phyloP scores from a whole-genome alignment of 1,140 invertebrate genomes.

The Drosophila sulfurigaster region DNA sequence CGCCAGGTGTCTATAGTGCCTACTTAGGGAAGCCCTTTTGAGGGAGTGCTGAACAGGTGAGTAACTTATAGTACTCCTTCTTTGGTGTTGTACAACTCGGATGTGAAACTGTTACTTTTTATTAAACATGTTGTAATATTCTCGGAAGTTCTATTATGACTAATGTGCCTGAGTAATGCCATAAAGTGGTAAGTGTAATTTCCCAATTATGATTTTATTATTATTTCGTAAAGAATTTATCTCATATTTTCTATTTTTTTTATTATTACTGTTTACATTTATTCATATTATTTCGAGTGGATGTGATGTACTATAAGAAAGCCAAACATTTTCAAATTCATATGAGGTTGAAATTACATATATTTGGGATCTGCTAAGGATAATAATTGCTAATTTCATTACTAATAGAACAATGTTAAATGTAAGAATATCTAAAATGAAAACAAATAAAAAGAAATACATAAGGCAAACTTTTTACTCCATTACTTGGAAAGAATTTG shows the following conservation, averaged over 20 bases:
- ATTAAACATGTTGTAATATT: neutral
- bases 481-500: neutral
- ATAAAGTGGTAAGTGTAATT: neutral
- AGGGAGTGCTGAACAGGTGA: neutral
- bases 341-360: too few relatives aligned
- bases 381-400: too few relatives aligned
- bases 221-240: too few relatives aligned
- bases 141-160: neutral
- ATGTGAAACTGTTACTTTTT: neutral
- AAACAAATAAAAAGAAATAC: neutral
- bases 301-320: too few relatives aligned
- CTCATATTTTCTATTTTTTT: too few relatives aligned
- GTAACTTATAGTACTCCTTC: neutral
- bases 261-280: too few relatives aligned
- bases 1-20: slow-evolving; percentile 3
- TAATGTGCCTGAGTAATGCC: neutral
- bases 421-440: too few relatives aligned
- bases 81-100: neutral
- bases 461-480: neutral
- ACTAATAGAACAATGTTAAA: too few relatives aligned
- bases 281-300: too few relatives aligned
- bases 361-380: too few relatives aligned
- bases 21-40: neutral
- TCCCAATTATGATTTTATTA: too few relatives aligned
- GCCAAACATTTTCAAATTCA: too few relatives aligned